Evolutionary conservation across 2,888 invertebrate genomes (phyloP), one percentile per base, ranked within the genome.

Genomic region (Melieria omissa): DNA sequence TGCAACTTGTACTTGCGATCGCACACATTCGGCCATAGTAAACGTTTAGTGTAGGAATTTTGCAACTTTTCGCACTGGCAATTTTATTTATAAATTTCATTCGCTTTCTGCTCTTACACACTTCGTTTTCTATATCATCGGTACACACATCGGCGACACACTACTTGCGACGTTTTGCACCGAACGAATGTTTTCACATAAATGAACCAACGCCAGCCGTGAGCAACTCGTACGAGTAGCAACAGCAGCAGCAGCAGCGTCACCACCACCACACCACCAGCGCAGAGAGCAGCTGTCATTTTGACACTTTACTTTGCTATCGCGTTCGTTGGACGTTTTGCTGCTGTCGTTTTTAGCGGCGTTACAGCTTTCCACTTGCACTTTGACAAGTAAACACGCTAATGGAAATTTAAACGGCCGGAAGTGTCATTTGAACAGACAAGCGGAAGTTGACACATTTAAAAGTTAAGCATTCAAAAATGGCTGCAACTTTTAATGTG

Each of bases 81-180:
- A 52, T 29, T 52, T 52, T 52, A 52, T 52, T 52, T 52, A 52
- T 52, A 52, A 52, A 52, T 52, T 52, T 52, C 14, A 29, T 29
- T 52, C 52, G 6, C 12, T 52, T 52, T 52, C 9, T 52, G 9
- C n/a, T 52, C 14, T 52, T 52, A 12, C 14, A n/a, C 14, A 9
- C 52, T 52, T 52, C 14, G 52, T 14, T 52, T 52, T 52, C 52
- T n/a, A 29, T 29, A 29, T 29, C 29, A 52, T 52, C 52, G 52
- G 14, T 14, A 52, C 52, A 52, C 52, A 52, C 52, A n/a, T 52
- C 14, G 49, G 12, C 14, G 52, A n/a, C 14, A n/a, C 14, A 52
- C 9, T 52, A 12, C 52, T 12, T 8, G 52, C 52, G 52, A 52
- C 52, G 52, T 52, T 52, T 52, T 52, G 9, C 14, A 52, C 7